Base-by-base conservation (phyloP, 2,888 invertebrate genomes). In the Limnephilus rhombicus region DNA sequence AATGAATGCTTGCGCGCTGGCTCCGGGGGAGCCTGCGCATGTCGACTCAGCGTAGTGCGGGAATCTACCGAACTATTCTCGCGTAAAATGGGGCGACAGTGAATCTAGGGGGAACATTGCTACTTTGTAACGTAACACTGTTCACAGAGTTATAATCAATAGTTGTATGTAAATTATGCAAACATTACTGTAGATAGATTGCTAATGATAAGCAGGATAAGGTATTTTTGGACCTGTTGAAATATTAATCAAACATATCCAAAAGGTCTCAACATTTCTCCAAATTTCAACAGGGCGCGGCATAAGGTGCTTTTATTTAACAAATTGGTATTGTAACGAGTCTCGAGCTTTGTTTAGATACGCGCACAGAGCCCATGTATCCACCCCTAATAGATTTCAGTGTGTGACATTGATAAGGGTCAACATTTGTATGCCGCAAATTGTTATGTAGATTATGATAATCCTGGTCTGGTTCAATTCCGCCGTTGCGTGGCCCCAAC, bases 381-480 rank as follows among this genome's bases (percentile, higher is more conserved):
- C 68, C 82, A 83, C 88, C 87, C 92, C 92, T 90, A 92, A 93
- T 93, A 92, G 93, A 92, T 92, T 92, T 92, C 91, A 90, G 91
- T 92, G 90, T 92, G 92, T 93, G 93, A 93, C 93, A 92, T 93
- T 93, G 93, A 93, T 91, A 91, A 92, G 93, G 93, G 93, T 93
- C 91, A 93, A 91, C 93, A 93, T 92, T 93, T 91, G 91, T 93
- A 92, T 91, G 91, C 93, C 93, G 92, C 93, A 93, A 93, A 93
- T 93, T 93, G 93, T 93, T 93, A 93, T 93, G 93, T 93, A 93
- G 93, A 93, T 93, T 93, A 93, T 93, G 92, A 93, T 93, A 93
- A 93, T 93, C 93, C 92, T 29, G 91, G 91, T 85, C 91, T 49
- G 92, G 91, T 92, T 53, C 93, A 86, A 91, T 92, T 93, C 86